Percentiles rank a stretch among this genome's conserved stretches.
Evolutionary conservation across 1,140 invertebrate species (phyloP).

Genomic region (Oedothorax gibbosus): DNA sequence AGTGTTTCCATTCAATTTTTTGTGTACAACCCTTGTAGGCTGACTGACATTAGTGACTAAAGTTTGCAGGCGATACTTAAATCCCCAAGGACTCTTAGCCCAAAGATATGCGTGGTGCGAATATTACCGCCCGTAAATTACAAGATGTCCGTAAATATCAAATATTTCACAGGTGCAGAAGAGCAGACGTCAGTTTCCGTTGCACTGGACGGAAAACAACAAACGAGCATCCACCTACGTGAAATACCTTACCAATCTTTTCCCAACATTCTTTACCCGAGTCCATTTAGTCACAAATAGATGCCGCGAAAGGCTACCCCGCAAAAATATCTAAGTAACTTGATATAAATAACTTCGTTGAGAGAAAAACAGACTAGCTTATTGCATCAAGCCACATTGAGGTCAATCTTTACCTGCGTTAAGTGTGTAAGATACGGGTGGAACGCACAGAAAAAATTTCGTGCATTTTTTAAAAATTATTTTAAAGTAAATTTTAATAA

Average conservation of each 20-base stretch:
- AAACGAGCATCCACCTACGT: slow-evolving; percentile 28
- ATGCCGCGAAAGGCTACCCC: background rate
- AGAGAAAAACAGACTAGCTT: background rate
- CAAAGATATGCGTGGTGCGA: too few species aligned
- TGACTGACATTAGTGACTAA: too few species aligned
- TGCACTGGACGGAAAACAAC: slow-evolving; percentile 10
- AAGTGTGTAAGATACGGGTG: background rate
- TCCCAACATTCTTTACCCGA: background rate
- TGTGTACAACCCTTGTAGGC: too few species aligned
- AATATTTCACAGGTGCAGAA: background rate
- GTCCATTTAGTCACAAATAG: slow-evolving; percentile 14
- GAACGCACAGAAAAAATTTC: too few species aligned
- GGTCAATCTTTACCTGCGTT: background rate
- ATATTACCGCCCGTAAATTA: too few species aligned
- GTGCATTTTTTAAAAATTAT: too few species aligned
- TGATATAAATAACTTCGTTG: slow-evolving; percentile 19
- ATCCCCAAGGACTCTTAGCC: too few species aligned
- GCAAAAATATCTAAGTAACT: slow-evolving; percentile 10
- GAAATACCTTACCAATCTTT: slow-evolving; percentile 27
- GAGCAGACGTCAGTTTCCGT: slow-evolving; percentile 8
- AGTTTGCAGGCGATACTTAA: too few species aligned
- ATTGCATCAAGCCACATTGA: slow-evolving; percentile 7
- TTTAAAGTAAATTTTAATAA: too few species aligned
- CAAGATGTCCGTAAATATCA: background rate
- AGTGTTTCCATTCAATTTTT: too few species aligned